Evolutionary conservation across 2,113 vertebrate genomes (phyloP).

Genomic region (Motacilla alba): DNA sequence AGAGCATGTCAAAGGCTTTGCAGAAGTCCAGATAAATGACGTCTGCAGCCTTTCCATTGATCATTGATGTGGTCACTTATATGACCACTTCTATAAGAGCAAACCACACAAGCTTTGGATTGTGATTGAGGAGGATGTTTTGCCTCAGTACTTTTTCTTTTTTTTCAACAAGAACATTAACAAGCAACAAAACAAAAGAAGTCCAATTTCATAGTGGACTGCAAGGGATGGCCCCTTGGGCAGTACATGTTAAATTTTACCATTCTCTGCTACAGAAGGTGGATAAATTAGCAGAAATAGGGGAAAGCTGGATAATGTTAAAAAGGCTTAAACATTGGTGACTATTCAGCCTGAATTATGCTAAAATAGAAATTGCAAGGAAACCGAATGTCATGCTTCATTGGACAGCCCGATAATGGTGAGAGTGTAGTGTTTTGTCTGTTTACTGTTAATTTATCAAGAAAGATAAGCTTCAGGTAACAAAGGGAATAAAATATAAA

Average conservation of each 20-base stretch:
- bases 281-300: background rate
- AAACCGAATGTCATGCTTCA: background rate
- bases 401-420: background rate
- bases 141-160: background rate
- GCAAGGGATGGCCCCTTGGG: background rate
- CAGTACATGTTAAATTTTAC: background rate
- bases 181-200: background rate
- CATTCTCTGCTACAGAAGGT: background rate
- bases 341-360: background rate
- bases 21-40: background rate
- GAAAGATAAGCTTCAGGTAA: background rate
- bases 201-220: background rate
- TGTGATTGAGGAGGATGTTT: background rate
- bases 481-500: background rate
- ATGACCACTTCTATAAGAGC: background rate
- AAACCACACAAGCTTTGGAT: background rate
- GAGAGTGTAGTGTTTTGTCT: background rate
- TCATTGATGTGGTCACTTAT: background rate
- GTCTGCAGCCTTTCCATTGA: background rate
- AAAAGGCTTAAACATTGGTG: background rate
- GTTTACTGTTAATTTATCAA: background rate
- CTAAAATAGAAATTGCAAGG: background rate
- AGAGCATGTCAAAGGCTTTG: background rate
- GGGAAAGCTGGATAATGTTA: background rate
- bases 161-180: background rate